These are phyloP conservation scores for Glaucidium brasilianum DNA, from an alignment of 2,113 vertebrate species.

Conservation along the genomic window DNA sequence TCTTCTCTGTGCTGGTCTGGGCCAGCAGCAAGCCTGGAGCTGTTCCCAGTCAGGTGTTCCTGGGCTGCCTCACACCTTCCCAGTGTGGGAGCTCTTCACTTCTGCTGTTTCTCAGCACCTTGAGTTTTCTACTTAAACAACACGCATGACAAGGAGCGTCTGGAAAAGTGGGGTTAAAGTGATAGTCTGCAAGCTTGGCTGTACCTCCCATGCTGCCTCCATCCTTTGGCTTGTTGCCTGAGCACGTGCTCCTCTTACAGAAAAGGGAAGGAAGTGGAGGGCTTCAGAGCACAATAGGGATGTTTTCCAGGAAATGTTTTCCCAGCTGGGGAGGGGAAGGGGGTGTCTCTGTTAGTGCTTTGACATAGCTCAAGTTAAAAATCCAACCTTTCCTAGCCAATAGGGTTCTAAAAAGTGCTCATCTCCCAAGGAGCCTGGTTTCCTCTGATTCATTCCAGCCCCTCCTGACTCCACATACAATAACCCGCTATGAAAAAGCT, in stretches of 20 bases:
- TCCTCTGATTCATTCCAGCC: slow-evolving; percentile 34
- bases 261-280: slow-evolving; percentile 43
- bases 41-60: neutral
- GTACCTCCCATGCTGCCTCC: neutral
- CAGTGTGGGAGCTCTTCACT: neutral
- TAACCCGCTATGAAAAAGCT: neutral
- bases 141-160: neutral
- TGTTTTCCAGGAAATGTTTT: slow-evolving; percentile 63
- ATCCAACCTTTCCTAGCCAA: neutral
- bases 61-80: neutral
- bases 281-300: slow-evolving; percentile 12
- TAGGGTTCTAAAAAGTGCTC: neutral
- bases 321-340: slow-evolving; percentile 18
- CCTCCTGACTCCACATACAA: neutral
- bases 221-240: slow-evolving; percentile 12
- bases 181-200: neutral
- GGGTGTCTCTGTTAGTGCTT: neutral
- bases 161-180: neutral
- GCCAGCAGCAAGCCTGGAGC: accelerated
- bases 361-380: neutral
- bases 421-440: neutral
- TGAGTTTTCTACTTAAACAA: neutral
- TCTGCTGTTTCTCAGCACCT: neutral
- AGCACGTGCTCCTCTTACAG: slow-evolving; percentile 4
- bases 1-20: neutral